phyloP scores from a whole-genome alignment of 2,888 invertebrate genomes.

The Sylvicola cinctus region DNA sequence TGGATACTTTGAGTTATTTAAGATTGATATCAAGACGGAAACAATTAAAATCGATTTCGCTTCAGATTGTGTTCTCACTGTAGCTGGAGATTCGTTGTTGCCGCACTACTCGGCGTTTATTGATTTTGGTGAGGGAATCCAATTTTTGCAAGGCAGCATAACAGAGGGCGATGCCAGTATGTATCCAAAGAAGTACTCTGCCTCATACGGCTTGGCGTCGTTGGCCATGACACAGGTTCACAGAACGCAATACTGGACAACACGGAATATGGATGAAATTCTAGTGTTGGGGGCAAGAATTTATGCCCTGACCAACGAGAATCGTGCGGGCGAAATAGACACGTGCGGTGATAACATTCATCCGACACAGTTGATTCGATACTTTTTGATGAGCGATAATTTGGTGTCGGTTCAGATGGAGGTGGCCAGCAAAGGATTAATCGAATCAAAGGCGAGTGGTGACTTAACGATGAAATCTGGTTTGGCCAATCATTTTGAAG shows the following conservation, averaged over 20 bases:
- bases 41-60: background rate
- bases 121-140: background rate
- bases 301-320: background rate
- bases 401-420: background rate
- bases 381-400: background rate
- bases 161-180: background rate
- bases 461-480: background rate
- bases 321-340: background rate
- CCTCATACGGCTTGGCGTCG: background rate
- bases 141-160: background rate
- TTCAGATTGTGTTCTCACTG: background rate
- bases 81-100: background rate
- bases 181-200: constrained; percentile 5
- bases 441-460: background rate
- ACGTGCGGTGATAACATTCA: background rate
- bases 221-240: background rate
- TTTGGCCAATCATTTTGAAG: background rate
- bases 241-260: constrained; percentile 1
- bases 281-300: background rate
- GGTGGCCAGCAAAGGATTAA: background rate
- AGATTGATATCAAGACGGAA: background rate
- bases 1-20: constrained; percentile 2
- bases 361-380: background rate
- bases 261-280: constrained; percentile 10
- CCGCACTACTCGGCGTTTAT: background rate